Evolutionary conservation across 2,888 invertebrate genomes (phyloP).

Genomic region (Andrena bicolor): DNA sequence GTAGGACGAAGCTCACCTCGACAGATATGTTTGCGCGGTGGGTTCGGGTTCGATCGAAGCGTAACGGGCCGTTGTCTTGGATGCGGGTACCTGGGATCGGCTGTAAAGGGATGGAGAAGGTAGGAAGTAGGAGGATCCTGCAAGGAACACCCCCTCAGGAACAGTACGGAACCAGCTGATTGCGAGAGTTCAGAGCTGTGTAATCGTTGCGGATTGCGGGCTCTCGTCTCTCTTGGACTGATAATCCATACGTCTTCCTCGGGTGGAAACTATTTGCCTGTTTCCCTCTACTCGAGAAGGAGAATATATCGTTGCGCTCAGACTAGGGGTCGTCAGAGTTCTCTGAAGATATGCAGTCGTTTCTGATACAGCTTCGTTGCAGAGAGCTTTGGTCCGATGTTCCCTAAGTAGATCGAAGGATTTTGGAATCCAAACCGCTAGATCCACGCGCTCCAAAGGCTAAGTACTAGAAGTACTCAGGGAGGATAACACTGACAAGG

Average conservation of each 20-base stretch:
- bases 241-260: neutral
- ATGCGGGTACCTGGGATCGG: constrained; percentile 82
- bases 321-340: too few species aligned
- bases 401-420: too few species aligned
- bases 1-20: constrained; percentile 75
- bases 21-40: constrained; percentile 81
- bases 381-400: too few species aligned
- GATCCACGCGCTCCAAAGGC: too few species aligned
- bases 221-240: neutral
- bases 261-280: neutral
- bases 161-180: constrained; percentile 67
- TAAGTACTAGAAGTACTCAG: too few species aligned
- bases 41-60: constrained; percentile 82
- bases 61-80: constrained; percentile 84
- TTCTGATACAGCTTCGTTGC: too few species aligned
- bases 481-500: neutral
- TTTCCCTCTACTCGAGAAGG: neutral
- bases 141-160: constrained; percentile 64
- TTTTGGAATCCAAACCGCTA: neutral
- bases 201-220: constrained; percentile 7
- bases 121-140: constrained; percentile 67
- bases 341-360: too few species aligned
- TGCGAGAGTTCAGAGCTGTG: constrained; percentile 46
- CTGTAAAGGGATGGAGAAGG: constrained; percentile 69
- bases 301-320: neutral